phyloP scores from a whole-genome alignment of 2,888 invertebrate species.

The Mythimna pallens region DNA sequence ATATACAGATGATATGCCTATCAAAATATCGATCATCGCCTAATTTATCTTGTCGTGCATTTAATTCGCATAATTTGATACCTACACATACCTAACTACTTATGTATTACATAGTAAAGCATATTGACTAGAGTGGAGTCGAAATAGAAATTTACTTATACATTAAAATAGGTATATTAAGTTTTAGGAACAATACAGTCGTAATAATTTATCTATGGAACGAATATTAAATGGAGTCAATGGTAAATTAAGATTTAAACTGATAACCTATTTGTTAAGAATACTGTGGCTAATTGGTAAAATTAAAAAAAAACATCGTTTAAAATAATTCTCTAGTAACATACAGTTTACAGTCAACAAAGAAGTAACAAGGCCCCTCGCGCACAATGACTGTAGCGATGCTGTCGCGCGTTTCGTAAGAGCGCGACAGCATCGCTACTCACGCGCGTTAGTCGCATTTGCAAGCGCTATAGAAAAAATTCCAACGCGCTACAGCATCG shows the following conservation, averaged over 20 bases:
- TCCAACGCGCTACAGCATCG: too few species aligned
- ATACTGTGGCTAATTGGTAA: neutral
- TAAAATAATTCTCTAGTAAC: neutral
- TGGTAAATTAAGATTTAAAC: neutral
- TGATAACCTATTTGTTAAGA: too few species aligned
- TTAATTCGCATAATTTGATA: conserved; percentile 63
- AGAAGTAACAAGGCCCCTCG: neutral
- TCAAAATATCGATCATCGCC: conserved; percentile 40
- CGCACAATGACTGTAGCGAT: too few species aligned
- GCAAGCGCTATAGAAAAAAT: too few species aligned
- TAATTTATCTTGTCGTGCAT: conserved; percentile 70
- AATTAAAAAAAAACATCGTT: neutral
- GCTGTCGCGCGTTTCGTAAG: too few species aligned
- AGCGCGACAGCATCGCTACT: too few species aligned
- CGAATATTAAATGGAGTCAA: neutral
- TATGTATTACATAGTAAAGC: conserved; percentile 42
- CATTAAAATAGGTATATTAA: neutral
- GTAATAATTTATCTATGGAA: conserved; percentile 3
- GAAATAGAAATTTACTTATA: neutral
- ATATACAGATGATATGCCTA: conserved; percentile 37
- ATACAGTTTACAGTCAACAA: neutral
- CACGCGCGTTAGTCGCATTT: too few species aligned
- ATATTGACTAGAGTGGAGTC: conserved; percentile 43
- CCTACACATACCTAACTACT: conserved; percentile 60
- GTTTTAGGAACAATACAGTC: conserved; percentile 31